Conservation (phyloP, 1,140 invertebrate genomes). For the Homarus americanus region DNA sequence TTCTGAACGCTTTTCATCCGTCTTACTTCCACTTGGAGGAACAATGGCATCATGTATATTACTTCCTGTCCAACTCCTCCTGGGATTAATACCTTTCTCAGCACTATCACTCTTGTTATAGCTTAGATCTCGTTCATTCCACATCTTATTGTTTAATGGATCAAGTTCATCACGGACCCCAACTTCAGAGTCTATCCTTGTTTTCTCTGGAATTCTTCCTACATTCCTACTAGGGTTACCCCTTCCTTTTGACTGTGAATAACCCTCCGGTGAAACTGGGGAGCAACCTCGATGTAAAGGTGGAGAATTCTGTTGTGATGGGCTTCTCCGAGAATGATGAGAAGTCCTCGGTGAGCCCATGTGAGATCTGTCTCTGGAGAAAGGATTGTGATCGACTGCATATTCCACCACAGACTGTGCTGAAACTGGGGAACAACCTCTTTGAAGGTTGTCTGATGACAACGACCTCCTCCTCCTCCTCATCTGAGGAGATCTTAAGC, state of each 20-base stretch:
- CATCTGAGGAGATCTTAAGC: slow-evolving; percentile 2
- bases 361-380: neutral
- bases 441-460: slow-evolving; percentile 29
- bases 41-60: neutral
- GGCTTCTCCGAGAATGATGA: neutral
- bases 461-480: slow-evolving; percentile 14
- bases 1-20: neutral
- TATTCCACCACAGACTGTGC: neutral
- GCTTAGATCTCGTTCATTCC: neutral
- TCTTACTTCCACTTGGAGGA: neutral
- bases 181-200: neutral
- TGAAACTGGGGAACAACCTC: slow-evolving; percentile 54
- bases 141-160: neutral
- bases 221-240: neutral
- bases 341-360: neutral
- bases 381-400: neutral
- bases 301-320: neutral
- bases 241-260: slow-evolving; percentile 4
- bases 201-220: neutral
- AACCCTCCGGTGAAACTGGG: slow-evolving; percentile 26
- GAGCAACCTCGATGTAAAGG: slow-evolving; percentile 4
- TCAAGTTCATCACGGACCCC: neutral
- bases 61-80: neutral
- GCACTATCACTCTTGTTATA: neutral
- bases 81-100: neutral